Evolutionary conservation across 2,797 vertebrate species (phyloP).

Genomic region (Eulemur coronatus): DNA sequence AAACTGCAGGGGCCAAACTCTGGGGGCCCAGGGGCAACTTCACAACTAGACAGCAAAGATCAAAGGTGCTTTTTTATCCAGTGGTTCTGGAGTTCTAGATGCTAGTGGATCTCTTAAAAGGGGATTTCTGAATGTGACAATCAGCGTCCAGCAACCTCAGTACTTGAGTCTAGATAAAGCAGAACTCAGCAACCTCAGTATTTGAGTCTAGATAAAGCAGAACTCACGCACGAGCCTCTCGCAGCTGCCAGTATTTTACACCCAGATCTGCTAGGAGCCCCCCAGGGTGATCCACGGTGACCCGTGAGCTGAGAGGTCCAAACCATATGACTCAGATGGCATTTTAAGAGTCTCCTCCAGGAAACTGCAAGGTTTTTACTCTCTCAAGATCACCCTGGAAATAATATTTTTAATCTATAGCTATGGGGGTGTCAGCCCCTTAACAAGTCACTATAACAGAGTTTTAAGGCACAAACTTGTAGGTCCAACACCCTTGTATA

Average conservation of each 20-base stretch:
- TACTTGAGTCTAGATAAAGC: not conserved
- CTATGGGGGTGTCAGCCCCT: too few species aligned
- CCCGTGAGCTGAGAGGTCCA: not conserved
- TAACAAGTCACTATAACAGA: not conserved
- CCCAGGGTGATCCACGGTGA: not conserved
- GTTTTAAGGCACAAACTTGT: not conserved
- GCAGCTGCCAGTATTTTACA: not conserved
- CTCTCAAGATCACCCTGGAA: not conserved
- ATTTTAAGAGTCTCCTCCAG: not conserved
- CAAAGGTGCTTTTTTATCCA: not conserved
- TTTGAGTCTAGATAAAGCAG: not conserved
- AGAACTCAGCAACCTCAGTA: not conserved
- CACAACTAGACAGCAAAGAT: not conserved
- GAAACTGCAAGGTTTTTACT: not conserved
- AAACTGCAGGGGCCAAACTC: too few species aligned
- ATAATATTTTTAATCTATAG: not conserved
- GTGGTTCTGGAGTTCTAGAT: rapidly evolving
- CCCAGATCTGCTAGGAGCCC: not conserved
- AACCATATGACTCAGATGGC: not conserved
- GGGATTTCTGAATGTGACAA: not conserved
- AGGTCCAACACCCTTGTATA: not conserved
- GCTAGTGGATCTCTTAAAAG: not conserved
- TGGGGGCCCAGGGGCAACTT: not conserved
- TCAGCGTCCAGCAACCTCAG: not conserved
- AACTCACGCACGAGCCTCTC: not conserved